Evolutionary conservation across 1,140 invertebrate species (phyloP).

Genomic region (Epicauta chinensis): DNA sequence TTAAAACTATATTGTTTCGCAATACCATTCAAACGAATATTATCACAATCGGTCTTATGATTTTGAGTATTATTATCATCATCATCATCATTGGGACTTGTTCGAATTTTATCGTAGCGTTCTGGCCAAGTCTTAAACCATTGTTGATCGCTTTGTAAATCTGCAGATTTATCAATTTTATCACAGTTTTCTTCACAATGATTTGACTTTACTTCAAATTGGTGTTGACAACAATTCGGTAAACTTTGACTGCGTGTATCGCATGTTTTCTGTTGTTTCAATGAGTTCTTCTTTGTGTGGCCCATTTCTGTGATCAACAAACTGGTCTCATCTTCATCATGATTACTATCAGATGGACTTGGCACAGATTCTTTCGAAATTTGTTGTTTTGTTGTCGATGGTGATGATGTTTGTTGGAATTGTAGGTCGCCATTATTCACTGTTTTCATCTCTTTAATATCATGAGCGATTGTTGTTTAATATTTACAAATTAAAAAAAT

Average conservation of each 20-base stretch:
- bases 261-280: constrained; percentile 17
- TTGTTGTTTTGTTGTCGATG: no score
- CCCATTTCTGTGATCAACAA: not conserved
- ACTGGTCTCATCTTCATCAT: no score
- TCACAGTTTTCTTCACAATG: no score
- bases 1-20: constrained; percentile 40
- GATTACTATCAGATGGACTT: no score
- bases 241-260: constrained; percentile 30
- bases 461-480: no score
- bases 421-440: no score
- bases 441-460: no score
- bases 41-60: constrained; percentile 16
- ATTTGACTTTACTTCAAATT: no score
- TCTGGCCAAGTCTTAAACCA: constrained; percentile 45
- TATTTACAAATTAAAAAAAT: no score
- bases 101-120: constrained; percentile 37
- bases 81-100: constrained; percentile 1
- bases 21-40: constrained; percentile 18
- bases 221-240: constrained; percentile 8
- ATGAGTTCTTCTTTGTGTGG: constrained; percentile 21
- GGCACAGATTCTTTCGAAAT: no score
- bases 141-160: constrained; percentile 16
- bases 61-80: constrained; percentile 25
- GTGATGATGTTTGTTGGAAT: no score
- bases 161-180: no score